Evolutionary conservation across 1,140 invertebrate species (phyloP).

Genomic region (Argopecten irradians): DNA sequence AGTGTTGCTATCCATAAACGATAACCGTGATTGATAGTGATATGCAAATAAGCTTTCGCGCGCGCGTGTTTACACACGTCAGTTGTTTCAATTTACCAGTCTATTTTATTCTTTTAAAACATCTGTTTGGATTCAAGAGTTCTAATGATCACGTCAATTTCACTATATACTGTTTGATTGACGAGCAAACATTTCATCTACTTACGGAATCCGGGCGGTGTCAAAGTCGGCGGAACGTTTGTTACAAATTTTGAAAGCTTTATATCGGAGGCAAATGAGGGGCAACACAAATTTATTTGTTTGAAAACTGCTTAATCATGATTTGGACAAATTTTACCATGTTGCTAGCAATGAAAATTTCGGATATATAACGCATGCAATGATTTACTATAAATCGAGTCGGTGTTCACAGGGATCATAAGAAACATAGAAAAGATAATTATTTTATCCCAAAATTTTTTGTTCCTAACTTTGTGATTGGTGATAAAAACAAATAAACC

Average conservation of each 20-base stretch:
- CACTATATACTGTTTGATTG: constrained; percentile 7
- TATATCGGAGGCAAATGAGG: not conserved
- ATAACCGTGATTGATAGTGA: not conserved
- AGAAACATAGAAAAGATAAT: too few relatives aligned
- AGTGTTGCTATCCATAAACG: not conserved
- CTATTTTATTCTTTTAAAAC: constrained; percentile 19
- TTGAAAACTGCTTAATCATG: too few relatives aligned
- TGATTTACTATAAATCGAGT: too few relatives aligned
- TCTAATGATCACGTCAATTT: constrained; percentile 4
- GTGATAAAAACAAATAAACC: too few relatives aligned
- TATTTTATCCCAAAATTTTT: too few relatives aligned
- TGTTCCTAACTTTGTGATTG: too few relatives aligned
- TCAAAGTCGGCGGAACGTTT: constrained; percentile 13
- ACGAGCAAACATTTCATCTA: not conserved
- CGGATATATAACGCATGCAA: too few relatives aligned
- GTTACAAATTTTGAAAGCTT: not conserved
- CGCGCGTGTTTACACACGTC: not conserved
- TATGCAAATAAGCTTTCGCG: not conserved
- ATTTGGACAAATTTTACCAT: too few relatives aligned
- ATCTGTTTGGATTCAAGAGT: constrained; percentile 7
- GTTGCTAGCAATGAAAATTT: too few relatives aligned
- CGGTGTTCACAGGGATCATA: too few relatives aligned
- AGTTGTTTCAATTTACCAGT: constrained; percentile 17
- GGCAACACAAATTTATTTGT: not conserved
- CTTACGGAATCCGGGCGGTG: not conserved